Conservation (phyloP, 2,797 vertebrate species). For the Anas capensis region DNA sequence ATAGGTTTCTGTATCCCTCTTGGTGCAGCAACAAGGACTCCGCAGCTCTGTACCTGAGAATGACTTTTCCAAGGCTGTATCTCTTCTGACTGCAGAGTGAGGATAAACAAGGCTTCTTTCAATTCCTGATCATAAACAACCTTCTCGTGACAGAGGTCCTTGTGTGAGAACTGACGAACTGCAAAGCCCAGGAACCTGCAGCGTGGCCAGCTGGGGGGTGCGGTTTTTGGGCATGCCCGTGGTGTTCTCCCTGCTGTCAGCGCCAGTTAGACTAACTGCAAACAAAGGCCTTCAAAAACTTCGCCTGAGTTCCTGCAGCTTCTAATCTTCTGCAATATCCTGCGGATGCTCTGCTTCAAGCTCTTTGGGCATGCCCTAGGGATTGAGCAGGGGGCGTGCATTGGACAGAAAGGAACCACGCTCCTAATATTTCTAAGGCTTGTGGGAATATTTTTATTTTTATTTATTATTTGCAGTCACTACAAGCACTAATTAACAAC, state of each 20-base stretch:
- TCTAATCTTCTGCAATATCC: background rate
- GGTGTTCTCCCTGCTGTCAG: background rate
- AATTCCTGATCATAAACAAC: background rate
- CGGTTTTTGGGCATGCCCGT: background rate
- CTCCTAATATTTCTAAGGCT: background rate
- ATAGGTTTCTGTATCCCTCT: background rate
- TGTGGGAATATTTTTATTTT: slow-evolving; percentile 12
- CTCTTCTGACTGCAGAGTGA: background rate
- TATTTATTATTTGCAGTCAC: slow-evolving; percentile 49
- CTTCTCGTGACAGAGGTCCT: background rate
- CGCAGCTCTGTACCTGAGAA: background rate
- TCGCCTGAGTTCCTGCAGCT: background rate
- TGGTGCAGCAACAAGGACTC: background rate
- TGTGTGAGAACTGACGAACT: background rate
- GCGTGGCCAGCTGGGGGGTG: background rate
- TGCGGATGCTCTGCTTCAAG: background rate
- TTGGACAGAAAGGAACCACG: background rate
- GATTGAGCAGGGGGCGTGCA: background rate
- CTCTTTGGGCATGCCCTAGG: background rate
- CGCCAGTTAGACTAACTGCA: background rate
- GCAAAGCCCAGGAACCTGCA: background rate
- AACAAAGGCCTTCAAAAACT: background rate
- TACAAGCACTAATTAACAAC: slow-evolving; percentile 46
- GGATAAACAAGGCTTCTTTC: background rate
- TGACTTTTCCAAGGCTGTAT: background rate